A percentile compares a stretch with the other conserved stretches of the same genome.
Evolutionary conservation across 2,113 vertebrate species (phyloP).

Genomic region (Hoplias malabaricus): DNA sequence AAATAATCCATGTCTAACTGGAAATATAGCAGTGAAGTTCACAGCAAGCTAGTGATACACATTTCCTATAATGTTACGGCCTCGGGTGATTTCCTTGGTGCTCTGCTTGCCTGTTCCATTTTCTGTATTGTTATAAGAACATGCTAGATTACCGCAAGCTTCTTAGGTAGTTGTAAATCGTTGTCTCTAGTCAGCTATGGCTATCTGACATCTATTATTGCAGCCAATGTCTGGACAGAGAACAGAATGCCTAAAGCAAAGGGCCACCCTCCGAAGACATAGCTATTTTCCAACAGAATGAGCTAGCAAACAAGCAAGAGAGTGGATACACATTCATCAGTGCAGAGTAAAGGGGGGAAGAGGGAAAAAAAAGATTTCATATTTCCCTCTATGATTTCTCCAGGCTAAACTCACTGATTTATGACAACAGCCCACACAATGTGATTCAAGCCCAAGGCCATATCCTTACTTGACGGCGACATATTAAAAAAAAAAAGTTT

Average conservation of each 20-base stretch:
- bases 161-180: not conserved
- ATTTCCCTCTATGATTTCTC: constrained; percentile 51
- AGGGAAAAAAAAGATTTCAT: constrained; percentile 56
- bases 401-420: constrained; percentile 56
- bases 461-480: constrained; percentile 48
- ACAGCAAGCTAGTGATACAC: not conserved
- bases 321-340: constrained; percentile 52
- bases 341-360: constrained; percentile 51
- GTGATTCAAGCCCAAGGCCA: constrained; percentile 62
- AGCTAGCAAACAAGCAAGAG: constrained; percentile 39
- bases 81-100: constrained; percentile 1
- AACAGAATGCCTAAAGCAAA: constrained; percentile 21
- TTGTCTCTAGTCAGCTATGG: constrained; percentile 13
- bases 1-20: constrained; percentile 28
- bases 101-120: not conserved
- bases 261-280: constrained; percentile 13
- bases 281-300: constrained; percentile 34
- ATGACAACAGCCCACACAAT: constrained; percentile 56
- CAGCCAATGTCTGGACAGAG: not conserved
- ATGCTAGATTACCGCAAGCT: not conserved
- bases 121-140: not conserved
- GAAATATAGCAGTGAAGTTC: constrained; percentile 24
- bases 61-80: not conserved
- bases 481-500: constrained; percentile 59
- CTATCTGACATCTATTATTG: constrained; percentile 18